Percentiles rank a stretch among this genome's conserved stretches.
Evolutionary conservation across 1,140 invertebrate genomes (phyloP).

Genomic region (Dysdera silvatica): DNA sequence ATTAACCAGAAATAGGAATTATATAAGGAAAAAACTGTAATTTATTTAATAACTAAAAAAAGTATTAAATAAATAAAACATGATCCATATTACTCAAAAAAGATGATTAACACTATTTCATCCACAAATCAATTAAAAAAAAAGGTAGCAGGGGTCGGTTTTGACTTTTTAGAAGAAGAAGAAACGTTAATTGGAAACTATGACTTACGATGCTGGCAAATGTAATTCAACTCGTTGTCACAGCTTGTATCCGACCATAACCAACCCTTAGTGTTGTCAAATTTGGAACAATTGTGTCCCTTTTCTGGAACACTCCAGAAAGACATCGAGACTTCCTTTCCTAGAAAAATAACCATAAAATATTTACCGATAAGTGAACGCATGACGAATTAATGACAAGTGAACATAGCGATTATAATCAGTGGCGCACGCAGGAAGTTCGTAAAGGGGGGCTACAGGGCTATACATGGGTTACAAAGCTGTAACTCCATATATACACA

Average conservation of each 20-base stretch:
- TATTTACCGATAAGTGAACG: not conserved
- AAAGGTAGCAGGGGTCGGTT: not conserved
- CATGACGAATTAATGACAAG: not conserved
- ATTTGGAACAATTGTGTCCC: constrained; percentile 75
- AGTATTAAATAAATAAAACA: not conserved
- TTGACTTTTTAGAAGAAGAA: not conserved
- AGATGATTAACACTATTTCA: not conserved
- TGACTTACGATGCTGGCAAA: constrained; percentile 73
- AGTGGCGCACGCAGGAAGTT: not conserved
- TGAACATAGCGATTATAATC: not conserved
- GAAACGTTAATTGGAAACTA: not conserved
- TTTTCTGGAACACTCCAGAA: constrained; percentile 85
- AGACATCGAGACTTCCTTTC: constrained; percentile 70
- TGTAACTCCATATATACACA: too few relatives aligned
- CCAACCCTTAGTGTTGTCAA: constrained; percentile 88
- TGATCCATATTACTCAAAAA: not conserved
- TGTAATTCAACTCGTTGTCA: constrained; percentile 73
- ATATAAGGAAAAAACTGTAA: not conserved
- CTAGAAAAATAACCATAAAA: constrained; percentile 9
- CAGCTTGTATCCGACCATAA: constrained; percentile 90
- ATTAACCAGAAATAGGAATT: not conserved
- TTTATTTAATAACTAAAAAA: not conserved
- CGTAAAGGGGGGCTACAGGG: not conserved
- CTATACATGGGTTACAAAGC: too few relatives aligned
- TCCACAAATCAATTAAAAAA: not conserved